A percentile compares a stretch with the other conserved stretches of the same genome.
These are phyloP conservation scores for Dicrostonyx torquatus DNA, from an alignment of 2,797 vertebrate genomes.

Conservation along the genomic window DNA sequence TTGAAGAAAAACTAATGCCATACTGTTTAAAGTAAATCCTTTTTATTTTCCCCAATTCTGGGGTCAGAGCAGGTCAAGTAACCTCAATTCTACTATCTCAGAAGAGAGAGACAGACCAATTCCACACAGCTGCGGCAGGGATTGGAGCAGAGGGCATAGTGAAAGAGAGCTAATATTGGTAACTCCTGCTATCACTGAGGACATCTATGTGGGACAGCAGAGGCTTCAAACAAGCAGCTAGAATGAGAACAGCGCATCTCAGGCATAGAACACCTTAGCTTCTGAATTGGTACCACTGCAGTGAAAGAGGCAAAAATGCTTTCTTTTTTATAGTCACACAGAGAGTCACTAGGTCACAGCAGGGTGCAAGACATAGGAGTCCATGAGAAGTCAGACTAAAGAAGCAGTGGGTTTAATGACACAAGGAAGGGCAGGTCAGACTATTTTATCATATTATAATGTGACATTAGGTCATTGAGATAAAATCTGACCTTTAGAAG, in stretches of 20 bases:
- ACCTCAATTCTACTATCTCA: not conserved
- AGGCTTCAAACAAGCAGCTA: slow-evolving; percentile 1
- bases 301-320: not conserved
- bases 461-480: not conserved
- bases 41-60: not conserved
- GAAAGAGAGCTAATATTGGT: not conserved
- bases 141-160: not conserved
- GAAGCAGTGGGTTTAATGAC: not conserved
- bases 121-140: not conserved
- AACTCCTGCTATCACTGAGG: not conserved
- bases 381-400: not conserved
- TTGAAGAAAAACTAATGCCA: slow-evolving; percentile 19
- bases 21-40: not conserved
- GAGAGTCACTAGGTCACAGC: not conserved
- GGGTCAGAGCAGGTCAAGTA: slow-evolving; percentile 9
- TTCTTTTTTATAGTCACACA: not conserved
- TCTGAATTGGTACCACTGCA: not conserved
- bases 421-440: not conserved
- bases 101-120: not conserved
- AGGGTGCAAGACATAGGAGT: not conserved
- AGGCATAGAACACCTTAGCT: not conserved
- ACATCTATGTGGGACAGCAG: not conserved
- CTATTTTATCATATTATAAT: not conserved
- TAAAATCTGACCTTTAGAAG: slow-evolving; percentile 4
- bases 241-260: not conserved